Percentiles rank a stretch among this genome's conserved stretches.
These are phyloP conservation scores for Microcebus griseorufus DNA, from an alignment of 2,113 vertebrate genomes.

Conservation along the genomic window DNA sequence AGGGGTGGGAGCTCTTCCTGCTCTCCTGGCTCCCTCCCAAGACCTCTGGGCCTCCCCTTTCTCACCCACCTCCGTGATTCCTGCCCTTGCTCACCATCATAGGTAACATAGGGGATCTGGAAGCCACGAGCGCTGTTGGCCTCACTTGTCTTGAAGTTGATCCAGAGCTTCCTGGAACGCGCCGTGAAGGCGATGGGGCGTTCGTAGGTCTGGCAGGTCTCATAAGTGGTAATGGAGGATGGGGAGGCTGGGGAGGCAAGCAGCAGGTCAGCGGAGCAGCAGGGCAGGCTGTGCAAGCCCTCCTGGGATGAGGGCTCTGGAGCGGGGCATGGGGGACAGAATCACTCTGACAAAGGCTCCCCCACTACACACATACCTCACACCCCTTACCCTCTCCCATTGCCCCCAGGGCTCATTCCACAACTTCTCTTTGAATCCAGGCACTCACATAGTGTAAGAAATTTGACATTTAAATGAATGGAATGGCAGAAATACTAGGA, in stretches of 20 bases:
- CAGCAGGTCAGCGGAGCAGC: not conserved
- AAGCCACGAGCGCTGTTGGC: slow-evolving; percentile 97
- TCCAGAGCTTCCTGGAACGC: slow-evolving; percentile 97
- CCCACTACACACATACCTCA: not conserved
- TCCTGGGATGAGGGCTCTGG: not conserved
- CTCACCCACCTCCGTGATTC: not conserved
- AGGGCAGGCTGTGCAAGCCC: not conserved
- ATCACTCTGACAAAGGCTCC: not conserved
- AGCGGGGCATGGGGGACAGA: not conserved
- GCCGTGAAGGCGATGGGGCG: slow-evolving; percentile 98
- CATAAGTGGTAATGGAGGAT: slow-evolving; percentile 97
- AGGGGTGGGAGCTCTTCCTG: not conserved
- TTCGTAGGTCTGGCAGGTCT: slow-evolving; percentile 98
- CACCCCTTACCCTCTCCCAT: not conserved
- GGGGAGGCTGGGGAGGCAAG: slow-evolving; percentile 90
- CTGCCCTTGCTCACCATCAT: slow-evolving; percentile 89
- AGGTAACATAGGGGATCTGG: slow-evolving; percentile 98
- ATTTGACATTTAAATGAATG: not conserved
- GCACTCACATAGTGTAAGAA: not conserved
- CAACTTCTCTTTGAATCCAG: not conserved
- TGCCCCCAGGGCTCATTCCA: not conserved
- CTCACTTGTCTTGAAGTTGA: slow-evolving; percentile 98
- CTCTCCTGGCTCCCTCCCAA: not conserved
- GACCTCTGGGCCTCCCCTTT: not conserved
- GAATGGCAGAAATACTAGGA: not conserved